These are phyloP conservation scores for Melozone crissalis DNA, from an alignment of 2,113 vertebrate genomes.

Conservation along the genomic window DNA sequence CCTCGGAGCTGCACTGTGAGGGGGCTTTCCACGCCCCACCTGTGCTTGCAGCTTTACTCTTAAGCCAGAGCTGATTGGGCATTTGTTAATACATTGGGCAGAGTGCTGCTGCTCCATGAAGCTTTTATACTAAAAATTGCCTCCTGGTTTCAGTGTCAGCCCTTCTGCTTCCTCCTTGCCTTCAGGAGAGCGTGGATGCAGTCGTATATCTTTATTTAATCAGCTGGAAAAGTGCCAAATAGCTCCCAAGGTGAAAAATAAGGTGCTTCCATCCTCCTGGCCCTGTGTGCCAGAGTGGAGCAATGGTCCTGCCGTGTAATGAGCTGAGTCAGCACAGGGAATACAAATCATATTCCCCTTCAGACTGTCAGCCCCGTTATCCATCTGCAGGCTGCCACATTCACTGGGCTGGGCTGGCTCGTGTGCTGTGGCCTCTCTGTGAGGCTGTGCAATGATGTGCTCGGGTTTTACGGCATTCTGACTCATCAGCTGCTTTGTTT, in stretches of 20 bases:
- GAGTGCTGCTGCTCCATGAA: neutral
- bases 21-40: neutral
- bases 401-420: neutral
- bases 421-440: fast-evolving
- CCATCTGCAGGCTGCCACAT: neutral
- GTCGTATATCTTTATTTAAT: neutral
- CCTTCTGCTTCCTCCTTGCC: neutral
- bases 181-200: neutral
- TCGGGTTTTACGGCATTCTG: neutral
- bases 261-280: neutral
- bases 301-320: neutral
- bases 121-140: neutral
- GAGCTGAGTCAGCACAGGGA: neutral
- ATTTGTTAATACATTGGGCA: neutral
- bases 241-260: slow-evolving; percentile 24
- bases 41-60: neutral
- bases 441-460: neutral
- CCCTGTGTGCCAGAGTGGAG: neutral
- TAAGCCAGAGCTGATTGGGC: neutral
- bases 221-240: neutral
- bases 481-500: neutral
- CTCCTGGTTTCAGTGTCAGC: neutral
- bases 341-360: neutral
- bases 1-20: neutral
- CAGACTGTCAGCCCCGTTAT: neutral